Base-by-base conservation (phyloP, 2,888 invertebrate genomes). In the Xestia sexstrigata region DNA sequence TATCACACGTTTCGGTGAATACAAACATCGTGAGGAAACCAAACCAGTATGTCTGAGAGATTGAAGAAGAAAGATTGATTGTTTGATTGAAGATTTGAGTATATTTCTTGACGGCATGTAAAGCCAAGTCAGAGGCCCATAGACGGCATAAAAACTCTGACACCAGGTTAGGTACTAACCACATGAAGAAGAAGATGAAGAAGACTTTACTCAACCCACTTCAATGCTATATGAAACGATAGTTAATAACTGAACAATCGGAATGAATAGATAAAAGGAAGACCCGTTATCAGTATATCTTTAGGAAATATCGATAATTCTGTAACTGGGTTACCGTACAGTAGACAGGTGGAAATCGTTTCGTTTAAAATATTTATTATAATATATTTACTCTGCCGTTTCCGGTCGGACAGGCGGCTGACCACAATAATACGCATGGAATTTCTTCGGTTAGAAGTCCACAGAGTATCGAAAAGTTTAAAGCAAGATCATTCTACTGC, bases 291-390 rank as follows among this genome's bases (percentile, higher is more conserved):
- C 30, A n/a, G n/a, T 20, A 1, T 47, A 58, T 45, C 7, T 58
- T 74, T 47, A 17, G 23, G 15, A 60, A 47, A 60, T 23, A 74
- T 60, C 39, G 17, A 73, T 60, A 60, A 58, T 26, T 15, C 58
- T 45, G 45, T 13, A 35, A 58, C 20, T 73, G 20, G 58, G 73
- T 73, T 20, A 13, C 17, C 55, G 55, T 58, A 15, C 20, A 45
- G n/a, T 45, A 17, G 45, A 35, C 73, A 74, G 45, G n/a, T 71
- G 71, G 17, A 58, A 20, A 70, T 35, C 20, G 5, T 20, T 58
- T 9, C 20, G n/a, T 35, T 72, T 74, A 11, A 47, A 72, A 45
- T 72, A 74, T 67, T 67, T 8, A 26, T n/a, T n/a, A n/a, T n/a
- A n/a, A n/a, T n/a, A n/a, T n/a, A n/a, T 68, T 26, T 68, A 39